These are phyloP conservation scores for Indri indri DNA, from an alignment of 2,113 vertebrate species.

Conservation along the genomic window DNA sequence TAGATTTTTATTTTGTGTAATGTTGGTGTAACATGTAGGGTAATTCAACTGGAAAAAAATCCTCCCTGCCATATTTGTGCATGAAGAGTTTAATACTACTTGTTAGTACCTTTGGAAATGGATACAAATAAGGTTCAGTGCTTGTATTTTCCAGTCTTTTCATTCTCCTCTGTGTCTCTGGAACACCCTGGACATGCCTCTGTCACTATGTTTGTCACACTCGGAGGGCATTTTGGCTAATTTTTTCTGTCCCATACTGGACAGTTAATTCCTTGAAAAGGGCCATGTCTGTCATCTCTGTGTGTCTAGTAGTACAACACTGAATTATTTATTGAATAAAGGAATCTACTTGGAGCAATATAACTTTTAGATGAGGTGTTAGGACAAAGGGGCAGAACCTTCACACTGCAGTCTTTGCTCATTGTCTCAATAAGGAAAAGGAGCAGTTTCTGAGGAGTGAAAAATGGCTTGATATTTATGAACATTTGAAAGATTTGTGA, in stretches of 20 bases:
- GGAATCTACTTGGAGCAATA: background rate
- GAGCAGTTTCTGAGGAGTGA: background rate
- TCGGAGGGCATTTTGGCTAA: background rate
- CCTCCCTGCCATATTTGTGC: background rate
- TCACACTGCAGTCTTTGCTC: background rate
- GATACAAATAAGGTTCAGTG: background rate
- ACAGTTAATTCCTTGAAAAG: background rate
- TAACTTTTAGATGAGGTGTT: background rate
- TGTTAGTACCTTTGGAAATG: background rate
- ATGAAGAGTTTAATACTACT: background rate
- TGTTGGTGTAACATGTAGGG: background rate
- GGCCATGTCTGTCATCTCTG: background rate
- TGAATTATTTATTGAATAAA: slow-evolving; percentile 30
- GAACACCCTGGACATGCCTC: background rate
- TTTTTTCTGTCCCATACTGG: background rate
- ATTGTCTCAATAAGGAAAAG: background rate
- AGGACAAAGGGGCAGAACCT: background rate
- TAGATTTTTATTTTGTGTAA: slow-evolving; percentile 27
- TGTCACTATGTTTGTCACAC: background rate
- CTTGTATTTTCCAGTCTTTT: background rate
- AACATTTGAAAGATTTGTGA: background rate
- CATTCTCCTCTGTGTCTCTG: background rate
- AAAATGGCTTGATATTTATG: background rate
- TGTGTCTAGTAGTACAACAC: background rate
- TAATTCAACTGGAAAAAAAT: background rate